phyloP scores from a whole-genome alignment of 1,140 invertebrate genomes.

The Pogonomyrmex californicus region DNA sequence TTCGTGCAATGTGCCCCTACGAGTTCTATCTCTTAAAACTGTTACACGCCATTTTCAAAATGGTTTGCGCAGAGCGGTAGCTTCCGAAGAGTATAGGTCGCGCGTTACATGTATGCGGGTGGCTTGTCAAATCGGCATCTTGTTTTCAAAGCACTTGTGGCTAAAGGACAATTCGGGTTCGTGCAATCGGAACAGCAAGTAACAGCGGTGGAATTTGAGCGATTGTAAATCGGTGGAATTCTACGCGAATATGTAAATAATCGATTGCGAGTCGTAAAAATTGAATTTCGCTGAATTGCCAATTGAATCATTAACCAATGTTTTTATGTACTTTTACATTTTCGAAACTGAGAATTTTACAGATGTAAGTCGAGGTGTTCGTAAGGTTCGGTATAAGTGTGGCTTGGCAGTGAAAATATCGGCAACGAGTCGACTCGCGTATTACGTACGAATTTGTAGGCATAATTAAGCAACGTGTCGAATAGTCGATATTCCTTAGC shows the following conservation, averaged over 20 bases:
- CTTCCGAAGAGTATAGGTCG: slow-evolving; percentile 45
- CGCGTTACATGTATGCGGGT: background rate
- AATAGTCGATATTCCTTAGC: slow-evolving; percentile 5
- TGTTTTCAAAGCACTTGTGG: slow-evolving; percentile 37
- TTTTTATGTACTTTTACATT: slow-evolving; percentile 44
- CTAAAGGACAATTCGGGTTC: slow-evolving; percentile 33
- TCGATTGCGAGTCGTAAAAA: background rate
- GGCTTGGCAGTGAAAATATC: slow-evolving; percentile 70
- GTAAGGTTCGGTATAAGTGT: slow-evolving; percentile 32
- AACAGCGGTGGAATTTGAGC: background rate
- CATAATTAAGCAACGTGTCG: slow-evolving; percentile 33
- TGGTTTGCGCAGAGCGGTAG: background rate
- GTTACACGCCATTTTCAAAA: slow-evolving; percentile 38
- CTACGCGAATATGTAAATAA: background rate
- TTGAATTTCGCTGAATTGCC: background rate
- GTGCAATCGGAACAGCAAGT: slow-evolving; percentile 26
- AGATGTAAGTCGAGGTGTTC: slow-evolving; percentile 27
- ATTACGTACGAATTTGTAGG: slow-evolving; percentile 40
- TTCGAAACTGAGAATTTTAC: slow-evolving; percentile 46
- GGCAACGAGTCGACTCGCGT: slow-evolving; percentile 34
- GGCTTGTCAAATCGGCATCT: slow-evolving; percentile 29
- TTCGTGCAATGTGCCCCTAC: background rate
- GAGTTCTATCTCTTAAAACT: slow-evolving; percentile 39
- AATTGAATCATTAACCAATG: slow-evolving; percentile 11
- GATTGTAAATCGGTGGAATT: no score